Base-by-base conservation (phyloP, 2,888 invertebrate genomes). In the Aromia moschata region DNA sequence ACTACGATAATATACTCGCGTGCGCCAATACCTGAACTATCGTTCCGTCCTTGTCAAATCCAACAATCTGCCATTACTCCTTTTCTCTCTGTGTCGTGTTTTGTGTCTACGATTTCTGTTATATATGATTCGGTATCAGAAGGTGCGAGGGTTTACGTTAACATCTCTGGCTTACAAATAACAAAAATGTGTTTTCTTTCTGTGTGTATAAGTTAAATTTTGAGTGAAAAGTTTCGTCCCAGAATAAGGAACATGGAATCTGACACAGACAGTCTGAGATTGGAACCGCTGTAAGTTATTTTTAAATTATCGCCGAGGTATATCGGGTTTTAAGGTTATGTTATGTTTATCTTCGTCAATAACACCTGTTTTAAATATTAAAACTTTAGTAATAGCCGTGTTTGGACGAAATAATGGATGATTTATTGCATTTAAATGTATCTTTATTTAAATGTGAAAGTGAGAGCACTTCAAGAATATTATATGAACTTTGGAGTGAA, bases 281-380 rank as follows among this genome's bases (percentile, higher is more conserved):
- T 37, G 38, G 38, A 49, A 25, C 49, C 49, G 38, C 49, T 49
- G 49, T 49, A 49, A 49, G 49, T 49, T 49, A 49, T 49, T 38
- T 49, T 49, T 40, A 49, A 25, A 49, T 37, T n/a, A 15, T 38
- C 15, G 18, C 10, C 11, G n/a, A 30, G 30, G 1, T 9, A 14
- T 3, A 16, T 49, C 16, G 15, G 10, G 11, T 49, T 9, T 3
- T 10, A 14, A 49, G 38, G 49, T 49, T 49, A 49, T 20, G 49
- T 49, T 49, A 49, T 49, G 49, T 49, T 40, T 49, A 49, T 38
- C 16, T 47, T 16, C n/a, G 25, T 7, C 7, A 25, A 25, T 25
- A 25, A 25, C 49, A 49, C 49, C 49, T 49, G 49, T 49, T 49
- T 14, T 20, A 17, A n/a, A 11, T 36, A 31, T 45, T 45, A 12